A percentile compares a stretch with the other conserved stretches of the same genome.
Conservation (phyloP, 2,797 vertebrate genomes). For the Sarcophilus harrisii region DNA sequence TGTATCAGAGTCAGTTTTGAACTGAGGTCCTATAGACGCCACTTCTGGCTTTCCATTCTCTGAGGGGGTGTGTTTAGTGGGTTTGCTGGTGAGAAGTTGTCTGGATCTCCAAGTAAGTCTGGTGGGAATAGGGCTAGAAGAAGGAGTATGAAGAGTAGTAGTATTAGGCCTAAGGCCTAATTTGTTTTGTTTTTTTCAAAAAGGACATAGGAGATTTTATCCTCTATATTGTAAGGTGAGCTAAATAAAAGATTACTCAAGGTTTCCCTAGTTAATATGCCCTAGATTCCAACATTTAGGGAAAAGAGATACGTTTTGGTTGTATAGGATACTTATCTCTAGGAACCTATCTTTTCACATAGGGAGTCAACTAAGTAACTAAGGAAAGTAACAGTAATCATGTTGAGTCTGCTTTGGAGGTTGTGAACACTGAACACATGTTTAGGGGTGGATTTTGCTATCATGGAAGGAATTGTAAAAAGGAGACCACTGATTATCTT, state of each 20-base stretch:
- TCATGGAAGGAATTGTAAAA: neutral
- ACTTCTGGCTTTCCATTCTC: neutral
- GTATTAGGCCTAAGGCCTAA: too few relatives aligned
- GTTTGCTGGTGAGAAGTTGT: too few relatives aligned
- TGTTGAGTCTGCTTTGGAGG: neutral
- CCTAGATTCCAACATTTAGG: constrained; percentile 15
- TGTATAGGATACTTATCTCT: neutral
- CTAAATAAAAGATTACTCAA: neutral
- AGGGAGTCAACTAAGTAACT: neutral
- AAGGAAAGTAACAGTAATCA: neutral
- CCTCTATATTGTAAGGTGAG: neutral
- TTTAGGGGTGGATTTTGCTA: neutral
- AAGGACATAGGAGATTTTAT: constrained; percentile 16
- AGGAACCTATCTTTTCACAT: neutral
- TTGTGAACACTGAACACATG: neutral
- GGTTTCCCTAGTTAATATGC: constrained; percentile 27
- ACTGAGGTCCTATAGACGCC: neutral
- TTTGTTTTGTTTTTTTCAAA: neutral
- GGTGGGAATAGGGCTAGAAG: too few relatives aligned
- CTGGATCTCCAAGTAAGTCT: too few relatives aligned
- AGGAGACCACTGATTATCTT: neutral
- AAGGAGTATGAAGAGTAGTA: too few relatives aligned
- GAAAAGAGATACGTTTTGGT: constrained; percentile 15
- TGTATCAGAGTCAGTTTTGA: neutral
- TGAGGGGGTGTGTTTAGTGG: too few relatives aligned